phyloP scores from a whole-genome alignment of 2,113 vertebrate species.

The Ammodytes dubius region DNA sequence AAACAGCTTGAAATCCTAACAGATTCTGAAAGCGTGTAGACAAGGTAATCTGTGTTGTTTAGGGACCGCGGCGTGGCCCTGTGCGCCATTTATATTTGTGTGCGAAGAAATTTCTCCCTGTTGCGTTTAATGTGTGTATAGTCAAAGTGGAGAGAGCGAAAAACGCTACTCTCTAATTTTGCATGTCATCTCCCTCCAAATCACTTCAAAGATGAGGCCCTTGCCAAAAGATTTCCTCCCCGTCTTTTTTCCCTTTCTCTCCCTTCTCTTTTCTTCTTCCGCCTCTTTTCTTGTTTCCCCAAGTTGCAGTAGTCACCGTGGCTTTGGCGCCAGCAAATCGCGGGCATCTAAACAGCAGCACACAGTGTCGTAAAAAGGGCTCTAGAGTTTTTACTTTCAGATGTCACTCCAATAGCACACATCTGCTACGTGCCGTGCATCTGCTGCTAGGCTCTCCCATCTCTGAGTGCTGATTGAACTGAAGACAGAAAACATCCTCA shows the following conservation, averaged over 20 bases:
- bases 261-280: constrained; percentile 63
- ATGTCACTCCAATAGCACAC: constrained; percentile 87
- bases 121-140: constrained; percentile 84
- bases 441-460: constrained; percentile 82
- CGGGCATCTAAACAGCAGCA: constrained; percentile 79
- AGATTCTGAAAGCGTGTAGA: constrained; percentile 72
- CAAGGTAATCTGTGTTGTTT: constrained; percentile 82
- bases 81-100: constrained; percentile 68
- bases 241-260: constrained; percentile 55
- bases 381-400: constrained; percentile 84
- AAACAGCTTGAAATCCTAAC: constrained; percentile 70
- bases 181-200: constrained; percentile 88
- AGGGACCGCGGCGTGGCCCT: constrained; percentile 58
- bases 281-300: constrained; percentile 69
- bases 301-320: constrained; percentile 64
- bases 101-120: constrained; percentile 73
- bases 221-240: constrained; percentile 82
- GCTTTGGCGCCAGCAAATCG: constrained; percentile 76
- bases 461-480: constrained; percentile 79
- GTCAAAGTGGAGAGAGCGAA: constrained; percentile 85
- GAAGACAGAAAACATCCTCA: constrained; percentile 86
- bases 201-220: constrained; percentile 84
- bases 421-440: constrained; percentile 85
- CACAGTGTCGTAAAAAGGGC: constrained; percentile 77
- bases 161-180: constrained; percentile 82